Evolutionary conservation across 2,888 invertebrate species (phyloP), one percentile per base, ranked within the genome.

Genomic region (Tubulanus polymorphus): DNA sequence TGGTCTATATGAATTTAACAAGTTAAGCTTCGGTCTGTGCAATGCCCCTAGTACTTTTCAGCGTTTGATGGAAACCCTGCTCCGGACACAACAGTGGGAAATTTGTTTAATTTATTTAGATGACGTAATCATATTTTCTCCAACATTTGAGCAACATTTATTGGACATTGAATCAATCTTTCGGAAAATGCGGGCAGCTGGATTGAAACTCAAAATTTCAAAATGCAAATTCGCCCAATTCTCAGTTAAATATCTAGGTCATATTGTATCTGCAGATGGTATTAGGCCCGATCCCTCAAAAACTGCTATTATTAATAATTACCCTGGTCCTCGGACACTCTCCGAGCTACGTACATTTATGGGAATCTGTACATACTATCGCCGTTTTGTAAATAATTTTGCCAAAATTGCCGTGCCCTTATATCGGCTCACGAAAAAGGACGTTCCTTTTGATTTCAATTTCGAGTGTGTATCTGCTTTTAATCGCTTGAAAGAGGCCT

Each of bases 51-150:
- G 37, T 15, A 45, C 45, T 12, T 59, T 59, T 27, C 53, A 59
- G 32, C 20, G 58, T 10, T 29, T 55, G 25, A 55, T 55, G 55
- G 51, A 52, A 23, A 41, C 46, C 12, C 48, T 51, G 30, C 51
- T 52, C n/a, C 10, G 51, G 23, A 27, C 47, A 18, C 51, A 51
- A 35, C n/a, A n/a, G n/a, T n/a, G n/a, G n/a, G n/a, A n/a, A n/a
- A n/a, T n/a, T n/a, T 45, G 51, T 15, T 27, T 53, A 35, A 47
- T 56, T 25, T 55, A 37, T 26, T 27, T 56, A n/a, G 56, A 56
- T 20, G 52, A 55, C 20, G 41, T 53, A 23, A 37, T 53, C n/a
- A 45, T 56, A 6, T 56, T 30, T 48, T 53, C 56, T 1, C n/a
- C 35, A 5, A 37, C 29, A 18, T 41, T 56, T 10, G 37, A 30